Evolutionary conservation across 2,888 invertebrate genomes (phyloP).

Genomic region (Trissolcus brochymenae): DNA sequence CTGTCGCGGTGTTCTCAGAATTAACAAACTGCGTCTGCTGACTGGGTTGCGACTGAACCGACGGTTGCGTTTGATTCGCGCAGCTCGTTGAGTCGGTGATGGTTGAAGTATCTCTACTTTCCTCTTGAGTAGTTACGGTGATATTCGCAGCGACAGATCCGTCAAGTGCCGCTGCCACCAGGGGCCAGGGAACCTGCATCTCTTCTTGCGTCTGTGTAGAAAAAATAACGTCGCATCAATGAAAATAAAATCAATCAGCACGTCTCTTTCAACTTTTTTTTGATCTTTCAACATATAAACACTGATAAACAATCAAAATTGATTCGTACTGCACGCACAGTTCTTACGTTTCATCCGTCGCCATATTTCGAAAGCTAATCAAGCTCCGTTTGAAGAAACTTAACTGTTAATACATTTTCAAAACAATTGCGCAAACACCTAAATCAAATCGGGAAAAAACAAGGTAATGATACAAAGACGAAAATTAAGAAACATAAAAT

Average conservation of each 20-base stretch:
- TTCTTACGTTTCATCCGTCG: no score
- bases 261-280: no score
- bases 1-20: constrained; percentile 62
- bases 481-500: neutral
- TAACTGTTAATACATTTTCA: no score
- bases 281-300: no score
- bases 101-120: constrained; percentile 68
- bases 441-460: constrained; percentile 8
- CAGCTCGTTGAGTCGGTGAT: constrained; percentile 65
- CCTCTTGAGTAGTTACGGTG: constrained; percentile 70
- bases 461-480: constrained; percentile 23
- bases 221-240: no score
- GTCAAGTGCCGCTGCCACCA: constrained; percentile 78
- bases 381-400: no score
- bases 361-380: no score
- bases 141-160: constrained; percentile 72
- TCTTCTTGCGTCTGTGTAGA: constrained; percentile 77
- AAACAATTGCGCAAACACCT: no score
- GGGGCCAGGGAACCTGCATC: constrained; percentile 78
- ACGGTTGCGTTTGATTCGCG: constrained; percentile 46
- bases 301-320: no score
- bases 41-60: constrained; percentile 44
- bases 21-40: constrained; percentile 59
- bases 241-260: no score
- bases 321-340: no score